These are phyloP conservation scores for Lasius platythorax DNA, from an alignment of 2,888 invertebrate genomes.

Conservation along the genomic window DNA sequence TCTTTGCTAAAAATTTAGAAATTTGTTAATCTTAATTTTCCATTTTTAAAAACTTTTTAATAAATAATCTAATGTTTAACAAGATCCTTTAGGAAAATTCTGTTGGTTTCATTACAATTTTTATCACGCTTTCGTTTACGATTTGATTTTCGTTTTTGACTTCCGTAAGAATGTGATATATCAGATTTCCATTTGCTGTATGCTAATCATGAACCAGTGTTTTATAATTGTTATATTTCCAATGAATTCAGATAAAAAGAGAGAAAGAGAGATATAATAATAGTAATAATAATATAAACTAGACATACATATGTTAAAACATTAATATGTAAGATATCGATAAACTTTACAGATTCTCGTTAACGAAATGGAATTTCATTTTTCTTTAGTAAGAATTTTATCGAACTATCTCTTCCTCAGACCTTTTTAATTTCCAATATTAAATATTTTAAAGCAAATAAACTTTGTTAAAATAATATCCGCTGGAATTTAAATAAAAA, in stretches of 20 bases:
- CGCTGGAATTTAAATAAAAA: not conserved
- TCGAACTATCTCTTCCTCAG: not conserved
- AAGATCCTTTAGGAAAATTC: not conserved
- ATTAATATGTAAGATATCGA: not conserved
- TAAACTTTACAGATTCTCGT: not conserved
- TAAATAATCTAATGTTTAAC: not conserved
- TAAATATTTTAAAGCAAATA: not conserved
- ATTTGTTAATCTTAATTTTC: not conserved
- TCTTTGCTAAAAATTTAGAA: not conserved
- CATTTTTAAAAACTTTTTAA: not conserved
- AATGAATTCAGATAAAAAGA: not conserved
- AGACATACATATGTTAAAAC: not conserved
- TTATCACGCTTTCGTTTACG: not conserved
- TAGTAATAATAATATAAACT: too few species aligned
- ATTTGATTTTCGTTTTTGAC: not conserved
- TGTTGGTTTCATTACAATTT: slow-evolving; percentile 4
- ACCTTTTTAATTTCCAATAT: slow-evolving; percentile 15
- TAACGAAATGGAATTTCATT: not conserved
- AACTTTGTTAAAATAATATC: not conserved
- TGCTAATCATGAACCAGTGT: not conserved
- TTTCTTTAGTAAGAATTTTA: not conserved
- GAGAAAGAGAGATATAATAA: too few species aligned
- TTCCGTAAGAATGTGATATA: not conserved
- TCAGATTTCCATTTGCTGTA: not conserved
- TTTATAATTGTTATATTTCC: not conserved